These are phyloP conservation scores for Himalopsyche tibetana DNA, from an alignment of 2,888 invertebrate genomes.

Conservation along the genomic window DNA sequence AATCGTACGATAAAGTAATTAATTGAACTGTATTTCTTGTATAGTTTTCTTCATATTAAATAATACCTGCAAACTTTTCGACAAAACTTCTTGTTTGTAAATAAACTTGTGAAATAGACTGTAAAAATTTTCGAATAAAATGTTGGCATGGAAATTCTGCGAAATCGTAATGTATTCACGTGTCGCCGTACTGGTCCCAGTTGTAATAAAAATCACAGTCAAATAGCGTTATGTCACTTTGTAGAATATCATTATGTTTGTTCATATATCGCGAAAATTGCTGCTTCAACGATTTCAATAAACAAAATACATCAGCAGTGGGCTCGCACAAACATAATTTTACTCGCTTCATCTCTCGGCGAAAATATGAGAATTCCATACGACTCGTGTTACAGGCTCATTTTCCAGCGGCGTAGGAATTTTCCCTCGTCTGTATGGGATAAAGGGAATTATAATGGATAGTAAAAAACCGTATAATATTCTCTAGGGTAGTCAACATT, in stretches of 20 bases:
- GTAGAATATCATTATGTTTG: conserved; percentile 1
- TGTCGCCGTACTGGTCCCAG: background rate
- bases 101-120: background rate
- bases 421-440: too few species aligned
- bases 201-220: background rate
- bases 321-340: conserved; percentile 32
- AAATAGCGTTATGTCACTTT: background rate
- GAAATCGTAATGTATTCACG: background rate
- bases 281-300: conserved; percentile 38
- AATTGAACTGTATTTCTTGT: too few species aligned
- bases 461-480: too few species aligned
- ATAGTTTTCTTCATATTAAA: too few species aligned
- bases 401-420: background rate
- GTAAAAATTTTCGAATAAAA: background rate
- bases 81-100: too few species aligned
- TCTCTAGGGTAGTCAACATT: too few species aligned
- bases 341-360: background rate
- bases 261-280: background rate
- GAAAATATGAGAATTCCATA: conserved; percentile 28
- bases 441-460: too few species aligned
- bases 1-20: too few species aligned
- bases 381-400: background rate
- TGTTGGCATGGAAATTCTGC: background rate
- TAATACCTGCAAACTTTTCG: too few species aligned
- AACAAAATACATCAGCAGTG: conserved; percentile 33